Conservation (phyloP, 1,140 invertebrate species). For the Magallana angulata region DNA sequence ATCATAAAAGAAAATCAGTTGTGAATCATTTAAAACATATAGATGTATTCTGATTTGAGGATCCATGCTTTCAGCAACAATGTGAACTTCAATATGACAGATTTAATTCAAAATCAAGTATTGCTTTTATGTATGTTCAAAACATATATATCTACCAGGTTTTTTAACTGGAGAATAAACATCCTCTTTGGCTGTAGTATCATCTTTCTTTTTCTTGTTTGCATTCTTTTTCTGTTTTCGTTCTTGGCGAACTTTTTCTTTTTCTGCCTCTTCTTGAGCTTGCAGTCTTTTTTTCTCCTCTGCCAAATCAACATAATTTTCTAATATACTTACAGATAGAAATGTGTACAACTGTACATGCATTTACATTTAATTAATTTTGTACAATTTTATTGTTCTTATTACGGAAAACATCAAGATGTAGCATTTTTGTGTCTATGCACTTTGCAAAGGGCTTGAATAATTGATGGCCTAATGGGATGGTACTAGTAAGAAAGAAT, state of each 20-base stretch:
- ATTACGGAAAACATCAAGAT: no score
- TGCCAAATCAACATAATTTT: constrained; percentile 49
- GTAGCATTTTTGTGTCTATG: no score
- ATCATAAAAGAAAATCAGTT: not conserved
- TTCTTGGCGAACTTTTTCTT: constrained; percentile 65
- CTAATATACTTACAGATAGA: not conserved
- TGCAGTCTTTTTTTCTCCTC: constrained; percentile 62
- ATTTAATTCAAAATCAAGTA: no score
- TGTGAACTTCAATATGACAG: no score
- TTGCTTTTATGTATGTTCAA: not conserved
- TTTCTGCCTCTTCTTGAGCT: constrained; percentile 60
- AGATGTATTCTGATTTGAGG: no score
- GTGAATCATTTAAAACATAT: not conserved
- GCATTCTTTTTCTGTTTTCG: constrained; percentile 59
- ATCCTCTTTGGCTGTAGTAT: not conserved
- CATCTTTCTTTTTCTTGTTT: constrained; percentile 41
- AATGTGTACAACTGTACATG: not conserved
- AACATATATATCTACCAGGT: not conserved
- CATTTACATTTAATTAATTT: no score
- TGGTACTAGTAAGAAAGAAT: no score
- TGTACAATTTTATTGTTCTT: no score
- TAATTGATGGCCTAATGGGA: no score
- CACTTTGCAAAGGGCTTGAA: no score
- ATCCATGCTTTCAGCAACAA: no score
- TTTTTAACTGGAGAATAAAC: not conserved